Conservation (phyloP, 2,113 vertebrate genomes). For the Xiphophorus maculatus region DNA sequence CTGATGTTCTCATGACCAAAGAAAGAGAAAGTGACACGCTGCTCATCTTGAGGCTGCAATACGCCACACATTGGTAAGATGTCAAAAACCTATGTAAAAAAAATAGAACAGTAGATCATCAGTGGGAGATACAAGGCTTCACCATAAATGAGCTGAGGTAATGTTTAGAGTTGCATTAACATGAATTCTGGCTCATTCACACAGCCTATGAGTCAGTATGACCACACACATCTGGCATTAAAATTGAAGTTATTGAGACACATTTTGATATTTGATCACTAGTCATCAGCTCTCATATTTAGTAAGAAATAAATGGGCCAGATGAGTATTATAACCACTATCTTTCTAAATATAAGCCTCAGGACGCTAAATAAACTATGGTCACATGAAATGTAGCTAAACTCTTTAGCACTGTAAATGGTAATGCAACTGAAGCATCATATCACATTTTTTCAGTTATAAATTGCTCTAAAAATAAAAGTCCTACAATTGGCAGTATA, state of each 20-base stretch:
- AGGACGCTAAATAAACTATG: too few relatives aligned
- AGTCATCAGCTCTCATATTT: neutral
- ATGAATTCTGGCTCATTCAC: neutral
- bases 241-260: neutral
- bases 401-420: too few relatives aligned
- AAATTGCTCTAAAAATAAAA: too few relatives aligned
- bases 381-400: too few relatives aligned
- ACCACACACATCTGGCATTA: neutral
- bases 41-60: conserved; percentile 80
- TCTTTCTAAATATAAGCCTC: too few relatives aligned
- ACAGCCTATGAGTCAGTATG: neutral
- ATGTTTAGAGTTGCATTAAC: neutral
- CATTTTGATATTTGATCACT: neutral
- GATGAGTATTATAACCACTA: too few relatives aligned
- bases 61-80: conserved; percentile 81
- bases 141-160: neutral
- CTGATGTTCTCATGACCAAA: conserved; percentile 78
- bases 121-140: neutral
- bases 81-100: conserved; percentile 83
- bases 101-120: neutral
- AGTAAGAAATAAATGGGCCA: neutral
- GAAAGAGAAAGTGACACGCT: conserved; percentile 82
- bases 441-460: too few relatives aligned
- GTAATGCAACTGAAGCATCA: too few relatives aligned
- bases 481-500: neutral